Base-by-base conservation (phyloP, 2,797 vertebrate species). In the Brotogeris chrysoptera region DNA sequence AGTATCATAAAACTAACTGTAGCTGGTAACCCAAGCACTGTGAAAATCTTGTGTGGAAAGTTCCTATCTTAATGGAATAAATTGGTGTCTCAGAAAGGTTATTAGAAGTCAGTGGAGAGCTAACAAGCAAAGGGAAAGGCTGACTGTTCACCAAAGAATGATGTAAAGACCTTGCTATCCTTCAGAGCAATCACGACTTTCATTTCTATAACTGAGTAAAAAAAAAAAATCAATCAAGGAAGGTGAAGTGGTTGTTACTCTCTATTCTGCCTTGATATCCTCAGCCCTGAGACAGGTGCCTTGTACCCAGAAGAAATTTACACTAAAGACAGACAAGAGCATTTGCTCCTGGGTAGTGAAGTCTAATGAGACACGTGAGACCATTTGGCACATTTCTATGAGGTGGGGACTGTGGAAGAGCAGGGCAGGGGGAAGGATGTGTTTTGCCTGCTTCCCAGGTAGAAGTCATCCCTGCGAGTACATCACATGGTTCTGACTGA, bases 81-180 rank as follows among this genome's bases (percentile, higher is more conserved):
- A 90, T 28, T 86, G 77, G 23, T 86, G 55, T 84, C 77, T 95
- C 73, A 79, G 57, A 92, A 92, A 92, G 73, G 86, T 96, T 91
- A 88, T 93, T 86, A 79, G 77, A 92, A 93, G 82, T 74, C 86
- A 93, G 43, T 30, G 46, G 46, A 86, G 77, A 81, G 43, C n/a
- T 94, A 90, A 94, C 50, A 91, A 90, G 69, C 79, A 86, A 94
- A 90, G 24, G 53, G 57, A 57, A 92, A 83, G 41, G 66, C 49
- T 80, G 76, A 55, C 3, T 4, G 30, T 72, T 79, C 80, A 38
- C 70, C 1, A 0, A 66, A 81, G 82, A 81, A 63, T 69, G 39
- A 63, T 80, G 28, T 73, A 88, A 92, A 90, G 87, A 81, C 38
- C 41, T 81, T 36, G 38, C 28, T 41, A 60, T 63, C 68, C 93